These are phyloP conservation scores for Frankliniella intonsa DNA, from an alignment of 2,888 invertebrate genomes.

Conservation along the genomic window DNA sequence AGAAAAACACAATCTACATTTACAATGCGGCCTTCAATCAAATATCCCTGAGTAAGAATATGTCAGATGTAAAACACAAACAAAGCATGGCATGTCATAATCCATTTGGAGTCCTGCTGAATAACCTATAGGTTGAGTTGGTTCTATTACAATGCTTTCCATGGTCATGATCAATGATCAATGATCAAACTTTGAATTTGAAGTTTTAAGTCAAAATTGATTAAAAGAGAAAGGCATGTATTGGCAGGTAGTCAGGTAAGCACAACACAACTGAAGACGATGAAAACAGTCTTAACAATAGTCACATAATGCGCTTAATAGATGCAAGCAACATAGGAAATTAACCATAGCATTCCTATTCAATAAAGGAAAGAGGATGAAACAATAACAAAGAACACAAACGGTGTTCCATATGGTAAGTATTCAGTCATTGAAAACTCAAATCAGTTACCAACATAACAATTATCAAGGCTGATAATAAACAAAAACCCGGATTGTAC, in stretches of 20 bases:
- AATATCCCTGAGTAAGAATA: slow-evolving; percentile 3
- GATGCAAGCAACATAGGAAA: background rate
- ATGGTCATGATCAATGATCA: background rate
- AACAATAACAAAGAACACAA: slow-evolving; percentile 5
- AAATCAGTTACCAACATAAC: background rate
- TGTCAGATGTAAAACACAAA: background rate
- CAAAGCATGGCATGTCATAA: too few relatives aligned
- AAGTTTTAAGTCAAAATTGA: background rate
- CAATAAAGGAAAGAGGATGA: background rate
- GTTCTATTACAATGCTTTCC: background rate
- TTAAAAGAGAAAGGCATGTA: background rate
- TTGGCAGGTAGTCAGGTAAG: background rate
- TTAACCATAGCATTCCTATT: background rate
- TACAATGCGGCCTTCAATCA: background rate
- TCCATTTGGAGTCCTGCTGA: too few relatives aligned
- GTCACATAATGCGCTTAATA: background rate
- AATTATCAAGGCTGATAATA: background rate
- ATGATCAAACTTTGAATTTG: background rate
- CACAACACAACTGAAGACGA: background rate
- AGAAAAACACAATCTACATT: background rate
- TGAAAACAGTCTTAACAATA: background rate
- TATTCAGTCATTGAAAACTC: background rate
- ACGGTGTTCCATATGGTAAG: background rate
- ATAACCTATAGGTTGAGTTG: too few relatives aligned
- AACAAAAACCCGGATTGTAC: background rate